Evolutionary conservation across 2,113 vertebrate genomes (phyloP), one percentile per base, ranked within the genome.

Genomic region (Mus spicilegus): DNA sequence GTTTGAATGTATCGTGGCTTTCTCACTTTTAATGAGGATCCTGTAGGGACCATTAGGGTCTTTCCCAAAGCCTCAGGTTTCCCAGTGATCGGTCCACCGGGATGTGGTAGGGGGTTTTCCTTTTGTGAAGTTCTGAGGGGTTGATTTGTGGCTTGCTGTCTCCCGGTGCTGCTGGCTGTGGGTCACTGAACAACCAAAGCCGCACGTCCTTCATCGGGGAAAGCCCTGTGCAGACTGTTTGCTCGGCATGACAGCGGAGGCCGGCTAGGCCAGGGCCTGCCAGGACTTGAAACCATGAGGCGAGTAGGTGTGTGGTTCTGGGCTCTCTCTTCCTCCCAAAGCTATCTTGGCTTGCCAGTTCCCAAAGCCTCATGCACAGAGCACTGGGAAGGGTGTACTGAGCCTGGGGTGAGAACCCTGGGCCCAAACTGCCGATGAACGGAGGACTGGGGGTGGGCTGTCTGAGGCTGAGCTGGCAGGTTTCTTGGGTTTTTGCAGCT

Each of bases 231-330:
- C 94, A 82, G 95, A 84, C 88, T 51, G 20, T 90, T 65, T 70
- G 73, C 92, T 90, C 42, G 42, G 42, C 42, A 42, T 90, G 90
- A 96, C 80, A 95, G 98, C 86, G 89, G 94, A 95, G 97, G 97
- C 96, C 13, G 80, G 94, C 49, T 39, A 97, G 95, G 97, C 95
- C 42, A 17, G 96, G 93, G 95, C 97, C 89, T 97, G 98, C 94
- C 39, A 69, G 91, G 95, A 96, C 97, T 95, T 96, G 97, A 97
- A 51, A 39, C 33, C 51, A 89, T 70, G 85, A 98, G 89, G 96
- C 85, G 95, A 96, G 95, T 87, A 75, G 87, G 96, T 96, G 92
- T 95, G 67, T 19, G 36, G 94, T 80, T 67, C 80, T 87, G 92
- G 96, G 87, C 90, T 88, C 75, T 77, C 84, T 77, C 84, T 94